These are phyloP conservation scores for Salarias fasciatus DNA, from an alignment of 2,797 vertebrate species.

Conservation along the genomic window DNA sequence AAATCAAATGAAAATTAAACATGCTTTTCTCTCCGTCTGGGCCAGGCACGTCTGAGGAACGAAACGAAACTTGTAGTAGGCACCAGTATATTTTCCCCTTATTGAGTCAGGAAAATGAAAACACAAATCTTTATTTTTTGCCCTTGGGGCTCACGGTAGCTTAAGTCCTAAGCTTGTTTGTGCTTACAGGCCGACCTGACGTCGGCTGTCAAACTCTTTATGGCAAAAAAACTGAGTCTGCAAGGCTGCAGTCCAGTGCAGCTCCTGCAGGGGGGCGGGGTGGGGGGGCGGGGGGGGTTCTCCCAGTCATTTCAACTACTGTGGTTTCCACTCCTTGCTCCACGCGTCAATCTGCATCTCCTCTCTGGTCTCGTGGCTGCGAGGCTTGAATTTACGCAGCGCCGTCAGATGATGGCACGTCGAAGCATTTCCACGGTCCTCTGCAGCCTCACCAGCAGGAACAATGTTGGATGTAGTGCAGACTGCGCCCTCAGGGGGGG, in stretches of 20 bases:
- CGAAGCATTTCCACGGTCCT: not conserved
- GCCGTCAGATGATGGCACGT: too few species aligned
- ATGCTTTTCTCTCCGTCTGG: not conserved
- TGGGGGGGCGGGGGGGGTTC: not conserved
- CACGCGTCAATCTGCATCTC: too few species aligned
- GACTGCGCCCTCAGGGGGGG: too few species aligned
- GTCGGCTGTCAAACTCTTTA: slow-evolving; percentile 49
- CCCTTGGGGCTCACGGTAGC: slow-evolving; percentile 52
- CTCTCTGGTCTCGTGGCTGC: too few species aligned
- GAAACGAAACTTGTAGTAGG: slow-evolving; percentile 48
- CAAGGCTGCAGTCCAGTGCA: slow-evolving; percentile 44
- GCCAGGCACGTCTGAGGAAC: slow-evolving; percentile 46
- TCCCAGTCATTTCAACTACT: slow-evolving; percentile 30
- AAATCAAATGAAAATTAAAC: too few species aligned
- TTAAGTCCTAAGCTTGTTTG: slow-evolving; percentile 62
- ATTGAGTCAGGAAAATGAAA: slow-evolving; percentile 55
- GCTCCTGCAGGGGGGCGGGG: slow-evolving; percentile 24
- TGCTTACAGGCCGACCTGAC: slow-evolving; percentile 57
- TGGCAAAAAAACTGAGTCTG: slow-evolving; percentile 57
- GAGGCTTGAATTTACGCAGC: too few species aligned
- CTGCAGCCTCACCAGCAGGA: not conserved
- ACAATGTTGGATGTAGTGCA: too few species aligned
- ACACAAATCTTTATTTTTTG: slow-evolving; percentile 55
- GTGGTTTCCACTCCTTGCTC: too few species aligned
- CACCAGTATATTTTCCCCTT: slow-evolving; percentile 60